A percentile compares a stretch with the other conserved stretches of the same genome.
Conservation (phyloP, 2,888 invertebrate species). For the Cordilura impudica region DNA sequence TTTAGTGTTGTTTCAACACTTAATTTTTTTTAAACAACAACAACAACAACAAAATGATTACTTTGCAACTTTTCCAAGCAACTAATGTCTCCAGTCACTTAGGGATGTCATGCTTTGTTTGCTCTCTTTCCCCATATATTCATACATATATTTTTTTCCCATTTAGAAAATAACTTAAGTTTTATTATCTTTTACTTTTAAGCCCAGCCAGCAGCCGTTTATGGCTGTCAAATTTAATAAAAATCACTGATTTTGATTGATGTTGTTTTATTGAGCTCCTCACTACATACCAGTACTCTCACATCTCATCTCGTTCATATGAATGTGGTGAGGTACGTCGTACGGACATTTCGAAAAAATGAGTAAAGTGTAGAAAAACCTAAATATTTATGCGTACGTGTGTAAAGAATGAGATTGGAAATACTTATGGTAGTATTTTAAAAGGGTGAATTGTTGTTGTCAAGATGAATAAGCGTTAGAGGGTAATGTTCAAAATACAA, state of each 20-base stretch:
- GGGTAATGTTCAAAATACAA: slow-evolving; percentile 1
- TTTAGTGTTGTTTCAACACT: slow-evolving; percentile 56
- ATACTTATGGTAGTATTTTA: slow-evolving; percentile 3
- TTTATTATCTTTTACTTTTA: slow-evolving; percentile 49
- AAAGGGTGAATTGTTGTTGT: slow-evolving; percentile 12
- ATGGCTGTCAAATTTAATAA: slow-evolving; percentile 76
- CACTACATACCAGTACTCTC: neutral
- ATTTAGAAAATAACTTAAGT: slow-evolving; percentile 24
- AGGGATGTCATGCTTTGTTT: neutral
- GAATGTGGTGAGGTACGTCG: neutral
- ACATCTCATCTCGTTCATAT: neutral
- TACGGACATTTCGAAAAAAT: neutral
- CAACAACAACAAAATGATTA: slow-evolving; percentile 5
- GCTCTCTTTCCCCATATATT: neutral
- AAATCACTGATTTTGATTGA: slow-evolving; percentile 77
- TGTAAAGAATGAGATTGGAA: slow-evolving; percentile 25
- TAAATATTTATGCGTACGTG: slow-evolving; percentile 23
- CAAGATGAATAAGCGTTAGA: neutral
- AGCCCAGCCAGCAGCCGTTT: slow-evolving; percentile 61
- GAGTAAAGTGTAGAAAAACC: neutral
- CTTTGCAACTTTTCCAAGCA: neutral
- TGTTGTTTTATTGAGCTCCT: slow-evolving; percentile 65
- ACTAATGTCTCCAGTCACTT: neutral
- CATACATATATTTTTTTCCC: neutral
- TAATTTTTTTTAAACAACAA: too few relatives aligned